Evolutionary conservation across 2,797 vertebrate species (phyloP).

Genomic region (Pteronotus mesoamericanus): DNA sequence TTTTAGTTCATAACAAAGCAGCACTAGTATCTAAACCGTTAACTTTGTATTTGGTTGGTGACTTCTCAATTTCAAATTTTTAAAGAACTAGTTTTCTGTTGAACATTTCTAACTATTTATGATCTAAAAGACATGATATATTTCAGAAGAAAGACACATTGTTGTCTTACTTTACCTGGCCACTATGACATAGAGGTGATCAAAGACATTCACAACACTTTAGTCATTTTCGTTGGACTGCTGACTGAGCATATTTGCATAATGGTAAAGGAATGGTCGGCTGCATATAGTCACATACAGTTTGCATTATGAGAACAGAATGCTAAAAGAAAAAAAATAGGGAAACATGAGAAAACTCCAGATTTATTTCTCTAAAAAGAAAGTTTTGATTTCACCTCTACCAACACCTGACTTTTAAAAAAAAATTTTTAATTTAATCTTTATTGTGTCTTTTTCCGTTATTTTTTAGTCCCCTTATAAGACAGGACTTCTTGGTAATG

Average conservation of each 20-base stretch:
- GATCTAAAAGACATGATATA: neutral
- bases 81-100: neutral
- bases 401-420: neutral
- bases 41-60: neutral
- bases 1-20: neutral
- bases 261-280: conserved; percentile 60
- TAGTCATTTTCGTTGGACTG: neutral
- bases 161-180: conserved; percentile 15
- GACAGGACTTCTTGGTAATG: neutral
- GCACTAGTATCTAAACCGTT: neutral
- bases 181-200: neutral
- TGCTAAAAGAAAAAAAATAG: neutral
- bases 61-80: conserved; percentile 1
- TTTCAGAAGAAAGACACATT: neutral
- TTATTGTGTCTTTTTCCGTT: no score
- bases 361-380: conserved; percentile 33
- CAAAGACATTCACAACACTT: neutral
- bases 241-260: conserved; percentile 64
- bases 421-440: no score
- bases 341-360: conserved; percentile 4
- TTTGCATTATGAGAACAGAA: conserved; percentile 78
- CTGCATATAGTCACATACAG: conserved; percentile 76
- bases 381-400: neutral
- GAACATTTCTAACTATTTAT: neutral
- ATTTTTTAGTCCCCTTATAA: neutral